Conservation (phyloP, 2,113 vertebrate species). For the Bombycilla garrulus region DNA sequence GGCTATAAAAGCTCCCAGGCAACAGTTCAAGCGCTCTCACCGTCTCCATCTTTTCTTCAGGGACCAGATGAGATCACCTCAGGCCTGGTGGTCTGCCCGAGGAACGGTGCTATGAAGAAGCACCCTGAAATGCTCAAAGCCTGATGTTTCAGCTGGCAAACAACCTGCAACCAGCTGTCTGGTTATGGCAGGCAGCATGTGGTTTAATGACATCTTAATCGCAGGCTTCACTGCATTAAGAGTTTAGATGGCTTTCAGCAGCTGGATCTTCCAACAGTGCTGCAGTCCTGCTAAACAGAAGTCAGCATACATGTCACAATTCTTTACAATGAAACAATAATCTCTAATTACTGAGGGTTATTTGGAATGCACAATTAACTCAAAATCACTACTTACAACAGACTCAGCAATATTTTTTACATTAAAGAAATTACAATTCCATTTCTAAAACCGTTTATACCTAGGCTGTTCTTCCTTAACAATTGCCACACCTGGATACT, state of each 20-base stretch:
- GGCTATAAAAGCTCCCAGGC: background rate
- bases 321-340: background rate
- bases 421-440: background rate
- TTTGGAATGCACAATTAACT: background rate
- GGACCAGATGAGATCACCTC: background rate
- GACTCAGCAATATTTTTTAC: background rate
- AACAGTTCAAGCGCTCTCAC: background rate
- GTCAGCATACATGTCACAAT: background rate
- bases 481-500: background rate
- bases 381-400: background rate
- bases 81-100: background rate
- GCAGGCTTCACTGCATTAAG: background rate
- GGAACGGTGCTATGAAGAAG: background rate
- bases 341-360: background rate
- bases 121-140: background rate
- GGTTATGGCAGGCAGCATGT: rapidly evolving
- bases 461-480: background rate
- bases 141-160: background rate
- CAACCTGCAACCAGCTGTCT: no score
- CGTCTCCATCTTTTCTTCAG: background rate
- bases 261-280: background rate
- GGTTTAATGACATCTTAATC: background rate
- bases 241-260: background rate
- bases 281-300: background rate
- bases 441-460: background rate